phyloP scores from a whole-genome alignment of 2,888 invertebrate genomes.

The Parnassius smintheus region DNA sequence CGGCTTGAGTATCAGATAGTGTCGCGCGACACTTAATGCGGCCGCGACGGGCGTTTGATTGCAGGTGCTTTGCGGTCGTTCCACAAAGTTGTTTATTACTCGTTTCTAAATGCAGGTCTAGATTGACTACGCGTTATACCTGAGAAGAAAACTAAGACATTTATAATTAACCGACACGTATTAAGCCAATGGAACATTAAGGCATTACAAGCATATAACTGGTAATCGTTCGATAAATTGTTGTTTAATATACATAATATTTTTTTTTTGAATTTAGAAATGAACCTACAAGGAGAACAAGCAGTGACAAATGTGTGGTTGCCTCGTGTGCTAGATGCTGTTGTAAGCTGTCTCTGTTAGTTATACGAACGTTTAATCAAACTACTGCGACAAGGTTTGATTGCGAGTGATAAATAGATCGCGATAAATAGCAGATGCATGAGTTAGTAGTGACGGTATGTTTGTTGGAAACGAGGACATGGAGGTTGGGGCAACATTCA shows the following conservation, averaged over 20 bases:
- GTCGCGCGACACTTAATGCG: conserved; percentile 60
- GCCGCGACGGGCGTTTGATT: conserved; percentile 65
- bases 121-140: conserved; percentile 32
- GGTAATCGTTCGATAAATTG: background rate
- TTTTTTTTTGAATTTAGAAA: background rate
- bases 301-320: conserved; percentile 41
- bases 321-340: conserved; percentile 23
- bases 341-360: conserved; percentile 40
- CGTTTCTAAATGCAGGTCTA: conserved; percentile 40
- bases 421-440: conserved; percentile 28
- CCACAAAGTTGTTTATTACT: conserved; percentile 55
- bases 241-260: background rate
- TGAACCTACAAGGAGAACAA: conserved; percentile 38
- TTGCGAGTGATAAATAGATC: conserved; percentile 63
- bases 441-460: background rate
- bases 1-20: conserved; percentile 50
- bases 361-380: conserved; percentile 61
- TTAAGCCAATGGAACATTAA: conserved; percentile 49
- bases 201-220: conserved; percentile 13
- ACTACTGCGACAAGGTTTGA: conserved; percentile 56
- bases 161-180: conserved; percentile 67
- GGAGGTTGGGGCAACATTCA: no score
- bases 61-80: conserved; percentile 48
- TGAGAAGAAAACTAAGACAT: conserved; percentile 44
- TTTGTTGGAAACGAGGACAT: background rate